Conservation (phyloP, 2,888 invertebrate species). For the Stramonita haemastoma region DNA sequence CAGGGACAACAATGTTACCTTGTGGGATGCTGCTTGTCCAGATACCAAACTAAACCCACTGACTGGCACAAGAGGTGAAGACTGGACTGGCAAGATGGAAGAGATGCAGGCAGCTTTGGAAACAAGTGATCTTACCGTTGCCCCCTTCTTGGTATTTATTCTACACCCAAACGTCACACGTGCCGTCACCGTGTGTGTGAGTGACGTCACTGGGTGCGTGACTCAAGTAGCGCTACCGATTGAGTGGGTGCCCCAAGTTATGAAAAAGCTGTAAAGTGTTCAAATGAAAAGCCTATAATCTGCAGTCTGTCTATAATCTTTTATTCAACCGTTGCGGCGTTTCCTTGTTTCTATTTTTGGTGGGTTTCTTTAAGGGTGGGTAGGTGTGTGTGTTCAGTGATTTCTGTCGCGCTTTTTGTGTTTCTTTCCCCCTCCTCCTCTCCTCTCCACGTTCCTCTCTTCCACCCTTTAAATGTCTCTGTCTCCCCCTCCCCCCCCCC, state of each 20-base stretch:
- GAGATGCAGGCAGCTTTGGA: not conserved
- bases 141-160: conserved; percentile 1
- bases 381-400: too few species aligned
- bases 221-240: not conserved
- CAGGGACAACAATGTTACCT: not conserved
- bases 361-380: too few species aligned
- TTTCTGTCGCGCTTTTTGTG: too few species aligned
- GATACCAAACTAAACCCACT: not conserved
- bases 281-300: not conserved
- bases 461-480: too few species aligned
- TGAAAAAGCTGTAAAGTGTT: not conserved
- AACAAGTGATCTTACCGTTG: not conserved
- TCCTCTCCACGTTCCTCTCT: too few species aligned
- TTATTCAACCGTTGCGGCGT: not conserved
- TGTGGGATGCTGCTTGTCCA: not conserved
- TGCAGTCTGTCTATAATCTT: not conserved
- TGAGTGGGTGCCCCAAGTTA: not conserved
- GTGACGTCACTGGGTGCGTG: not conserved
- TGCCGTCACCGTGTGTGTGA: not conserved
- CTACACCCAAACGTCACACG: not conserved
- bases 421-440: too few species aligned
- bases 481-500: too few species aligned
- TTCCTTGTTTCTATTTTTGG: not conserved
- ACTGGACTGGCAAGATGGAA: not conserved
- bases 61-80: not conserved